These are phyloP conservation scores for Deilephila elpenor DNA, from an alignment of 2,888 invertebrate species.

Conservation along the genomic window DNA sequence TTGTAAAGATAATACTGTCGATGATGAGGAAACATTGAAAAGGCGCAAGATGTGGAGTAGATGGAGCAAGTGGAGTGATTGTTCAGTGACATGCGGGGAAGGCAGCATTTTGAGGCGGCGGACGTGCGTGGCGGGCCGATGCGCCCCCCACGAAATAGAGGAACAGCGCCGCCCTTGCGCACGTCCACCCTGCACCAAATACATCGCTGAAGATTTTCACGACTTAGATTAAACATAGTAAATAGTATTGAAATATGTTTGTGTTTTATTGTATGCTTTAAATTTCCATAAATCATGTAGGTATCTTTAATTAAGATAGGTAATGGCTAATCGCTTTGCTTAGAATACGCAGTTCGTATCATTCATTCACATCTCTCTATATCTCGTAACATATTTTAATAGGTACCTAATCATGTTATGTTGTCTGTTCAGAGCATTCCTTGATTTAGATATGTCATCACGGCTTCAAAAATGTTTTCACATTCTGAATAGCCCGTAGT, in stretches of 20 bases:
- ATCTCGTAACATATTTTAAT: no score
- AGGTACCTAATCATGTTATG: no score
- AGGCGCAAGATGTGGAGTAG: constrained; percentile 74
- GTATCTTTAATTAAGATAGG: no score
- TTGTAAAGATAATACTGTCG: constrained; percentile 3
- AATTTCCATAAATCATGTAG: no score
- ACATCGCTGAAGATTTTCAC: constrained; percentile 42
- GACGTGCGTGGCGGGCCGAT: constrained; percentile 67
- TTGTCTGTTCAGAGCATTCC: no score
- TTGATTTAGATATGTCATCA: no score
- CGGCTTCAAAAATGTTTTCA: no score
- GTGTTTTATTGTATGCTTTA: neutral
- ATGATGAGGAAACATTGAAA: constrained; percentile 53
- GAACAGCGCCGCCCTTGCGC: constrained; percentile 67
- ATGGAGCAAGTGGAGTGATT: constrained; percentile 74
- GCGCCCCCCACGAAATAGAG: constrained; percentile 72
- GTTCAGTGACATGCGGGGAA: constrained; percentile 71
- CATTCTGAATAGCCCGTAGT: no score
- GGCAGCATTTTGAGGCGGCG: constrained; percentile 62
- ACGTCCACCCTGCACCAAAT: constrained; percentile 50
- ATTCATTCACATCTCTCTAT: no score
- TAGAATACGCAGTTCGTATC: no score
- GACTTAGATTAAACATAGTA: constrained; percentile 39
- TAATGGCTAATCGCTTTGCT: no score
- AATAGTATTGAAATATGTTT: neutral